A percentile compares a stretch with the other conserved stretches of the same genome.
phyloP scores from a whole-genome alignment of 2,888 invertebrate genomes.

The Drymonia ruficornis region DNA sequence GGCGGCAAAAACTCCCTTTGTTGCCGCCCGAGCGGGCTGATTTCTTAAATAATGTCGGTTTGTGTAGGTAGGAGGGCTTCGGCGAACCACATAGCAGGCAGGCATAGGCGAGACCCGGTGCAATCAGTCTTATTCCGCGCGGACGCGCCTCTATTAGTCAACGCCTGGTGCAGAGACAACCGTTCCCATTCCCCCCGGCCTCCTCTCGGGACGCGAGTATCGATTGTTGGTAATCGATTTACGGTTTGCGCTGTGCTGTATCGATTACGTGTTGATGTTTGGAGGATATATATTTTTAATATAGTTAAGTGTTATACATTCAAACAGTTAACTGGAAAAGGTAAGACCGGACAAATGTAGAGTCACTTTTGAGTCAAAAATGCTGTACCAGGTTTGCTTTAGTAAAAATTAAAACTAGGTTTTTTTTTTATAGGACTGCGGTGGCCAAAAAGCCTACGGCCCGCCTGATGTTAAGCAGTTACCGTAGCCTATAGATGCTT shows the following conservation, averaged over 20 bases:
- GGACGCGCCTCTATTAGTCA: slow-evolving; percentile 83
- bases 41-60: slow-evolving; percentile 83
- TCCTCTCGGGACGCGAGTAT: slow-evolving; percentile 66
- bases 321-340: too few species aligned
- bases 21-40: slow-evolving; percentile 80
- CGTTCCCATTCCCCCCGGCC: slow-evolving; percentile 64
- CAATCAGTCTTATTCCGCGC: slow-evolving; percentile 84
- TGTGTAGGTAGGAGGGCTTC: slow-evolving; percentile 74
- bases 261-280: slow-evolving; percentile 56
- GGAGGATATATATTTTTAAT: slow-evolving; percentile 47
- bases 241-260: slow-evolving; percentile 60
- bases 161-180: slow-evolving; percentile 83
- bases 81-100: slow-evolving; percentile 73
- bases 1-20: slow-evolving; percentile 79
- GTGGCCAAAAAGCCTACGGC: too few species aligned
- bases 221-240: slow-evolving; percentile 80
- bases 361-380: too few species aligned
- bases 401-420: too few species aligned
- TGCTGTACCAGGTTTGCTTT: too few species aligned
- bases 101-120: slow-evolving; percentile 77
- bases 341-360: too few species aligned
- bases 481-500: too few species aligned
- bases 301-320: too few species aligned
- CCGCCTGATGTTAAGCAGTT: too few species aligned
- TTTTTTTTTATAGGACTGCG: too few species aligned